Base-by-base conservation (phyloP, 2,888 invertebrate species). In the Gandaritis pyraliata region DNA sequence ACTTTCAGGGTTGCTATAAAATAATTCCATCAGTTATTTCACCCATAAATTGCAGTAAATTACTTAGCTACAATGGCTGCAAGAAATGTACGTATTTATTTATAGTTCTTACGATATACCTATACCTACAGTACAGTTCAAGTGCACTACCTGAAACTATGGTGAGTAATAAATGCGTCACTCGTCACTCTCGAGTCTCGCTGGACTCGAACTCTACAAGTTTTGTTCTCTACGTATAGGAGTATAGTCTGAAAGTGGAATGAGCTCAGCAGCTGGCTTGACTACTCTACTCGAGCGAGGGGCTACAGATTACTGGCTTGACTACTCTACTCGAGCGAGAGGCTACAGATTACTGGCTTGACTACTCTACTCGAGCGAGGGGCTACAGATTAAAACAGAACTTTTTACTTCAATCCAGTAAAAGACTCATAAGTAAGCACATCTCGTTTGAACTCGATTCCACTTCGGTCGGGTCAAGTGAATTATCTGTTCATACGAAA, bases 111-210 rank as follows among this genome's bases (percentile, higher is more conserved):
- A 23, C 23, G 23, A 1, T 23, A 2, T 23, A 23, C n/a, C n/a
- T n/a, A n/a, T n/a, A n/a, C n/a, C n/a, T 23, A 33, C 8, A 33
- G 33, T 33, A 33, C 16, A 16, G 43, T 16, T 16, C 43, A 10
- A 43, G 16, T 43, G 43, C 10, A 43, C 16, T 43, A 43, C 16
- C 16, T 23, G 48, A 33, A 48, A 48, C 15, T 33, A 47, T 30
- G 59, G 47, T 75, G 73, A 78, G 70, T 75, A 76, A 77, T 68
- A 58, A 52, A 70, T 77, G 78, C 72, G 70, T 78, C 78, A 79
- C 55, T 51, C 15, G 0, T 29, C 4, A 29, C 4, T 29, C 13
- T 13, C 15, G 41, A 41, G n/a, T n/a, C n/a, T n/a, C n/a, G n/a
- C 41, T 15, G 13, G 15, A 8, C 41, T 7, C 41, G 41, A 41